Percentiles rank a stretch among this genome's conserved stretches.
These are phyloP conservation scores for Calypte anna DNA, from an alignment of 2,113 vertebrate genomes.

Conservation along the genomic window DNA sequence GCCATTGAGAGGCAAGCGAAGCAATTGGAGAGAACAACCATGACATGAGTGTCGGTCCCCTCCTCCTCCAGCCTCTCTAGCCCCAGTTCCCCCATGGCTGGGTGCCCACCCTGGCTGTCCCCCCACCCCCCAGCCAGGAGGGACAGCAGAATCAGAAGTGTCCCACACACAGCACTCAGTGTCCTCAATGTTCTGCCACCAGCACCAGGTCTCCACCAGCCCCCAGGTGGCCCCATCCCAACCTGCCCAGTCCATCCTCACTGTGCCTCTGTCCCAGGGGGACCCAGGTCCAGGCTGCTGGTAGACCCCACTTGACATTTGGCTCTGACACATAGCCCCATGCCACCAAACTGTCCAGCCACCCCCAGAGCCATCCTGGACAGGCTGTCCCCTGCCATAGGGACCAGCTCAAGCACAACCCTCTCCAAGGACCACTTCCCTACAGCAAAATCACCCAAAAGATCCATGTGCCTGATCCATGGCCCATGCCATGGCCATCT, in stretches of 20 bases:
- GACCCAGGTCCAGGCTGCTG: not conserved
- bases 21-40: slow-evolving; percentile 70
- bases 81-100: not conserved
- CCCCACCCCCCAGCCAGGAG: not conserved
- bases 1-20: slow-evolving; percentile 76
- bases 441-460: not conserved
- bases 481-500: too few species aligned
- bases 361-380: not conserved
- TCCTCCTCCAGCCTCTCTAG: slow-evolving; percentile 14
- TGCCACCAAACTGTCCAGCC: accelerated
- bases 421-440: not conserved
- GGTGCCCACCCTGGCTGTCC: not conserved
- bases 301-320: accelerated
- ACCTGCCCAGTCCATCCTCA: not conserved
- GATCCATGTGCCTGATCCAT: not conserved
- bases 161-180: not conserved
- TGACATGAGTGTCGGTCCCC: slow-evolving; percentile 36
- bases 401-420: not conserved
- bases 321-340: not conserved
- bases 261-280: not conserved
- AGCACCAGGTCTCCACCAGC: not conserved
- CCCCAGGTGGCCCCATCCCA: not conserved
- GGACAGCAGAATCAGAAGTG: not conserved
- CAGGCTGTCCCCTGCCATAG: accelerated
- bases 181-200: not conserved